These are phyloP conservation scores for Zaprionus ornatus DNA, from an alignment of 1,140 invertebrate genomes.

Conservation along the genomic window DNA sequence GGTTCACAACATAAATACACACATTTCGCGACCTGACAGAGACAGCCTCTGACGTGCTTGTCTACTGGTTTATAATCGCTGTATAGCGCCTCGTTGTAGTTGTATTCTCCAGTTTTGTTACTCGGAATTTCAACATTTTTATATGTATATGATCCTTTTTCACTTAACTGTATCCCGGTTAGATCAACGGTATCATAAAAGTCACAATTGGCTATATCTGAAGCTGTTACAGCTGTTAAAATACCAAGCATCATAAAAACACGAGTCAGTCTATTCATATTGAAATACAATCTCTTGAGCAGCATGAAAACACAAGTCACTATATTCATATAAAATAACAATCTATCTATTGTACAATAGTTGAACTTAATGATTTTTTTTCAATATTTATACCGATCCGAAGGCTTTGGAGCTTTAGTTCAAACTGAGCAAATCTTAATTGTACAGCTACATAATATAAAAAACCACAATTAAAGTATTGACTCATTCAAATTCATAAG, in stretches of 20 bases:
- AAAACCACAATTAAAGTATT: neutral
- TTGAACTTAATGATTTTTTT: neutral
- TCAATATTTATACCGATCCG: neutral
- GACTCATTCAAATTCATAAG: neutral
- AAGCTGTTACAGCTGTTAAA: neutral
- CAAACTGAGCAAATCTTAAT: neutral
- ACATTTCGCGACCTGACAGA: neutral
- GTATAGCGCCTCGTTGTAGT: neutral
- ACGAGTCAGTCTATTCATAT: neutral
- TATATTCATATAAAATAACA: no score
- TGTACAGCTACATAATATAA: neutral
- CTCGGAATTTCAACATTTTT: slow-evolving; percentile 2
- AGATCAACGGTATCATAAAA: slow-evolving; percentile 9
- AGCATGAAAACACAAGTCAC: neutral
- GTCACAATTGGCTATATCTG: neutral
- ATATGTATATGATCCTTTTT: slow-evolving; percentile 10
- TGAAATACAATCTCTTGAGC: neutral
- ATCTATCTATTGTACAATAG: no score
- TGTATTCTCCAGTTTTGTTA: neutral
- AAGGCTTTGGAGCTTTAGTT: neutral
- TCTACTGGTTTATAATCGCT: neutral
- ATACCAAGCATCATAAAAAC: neutral
- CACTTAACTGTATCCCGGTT: neutral
- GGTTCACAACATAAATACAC: slow-evolving; percentile 12
- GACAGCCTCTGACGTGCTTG: neutral